Base-by-base conservation (phyloP, 1,140 invertebrate genomes). In the Spodoptera litura region DNA sequence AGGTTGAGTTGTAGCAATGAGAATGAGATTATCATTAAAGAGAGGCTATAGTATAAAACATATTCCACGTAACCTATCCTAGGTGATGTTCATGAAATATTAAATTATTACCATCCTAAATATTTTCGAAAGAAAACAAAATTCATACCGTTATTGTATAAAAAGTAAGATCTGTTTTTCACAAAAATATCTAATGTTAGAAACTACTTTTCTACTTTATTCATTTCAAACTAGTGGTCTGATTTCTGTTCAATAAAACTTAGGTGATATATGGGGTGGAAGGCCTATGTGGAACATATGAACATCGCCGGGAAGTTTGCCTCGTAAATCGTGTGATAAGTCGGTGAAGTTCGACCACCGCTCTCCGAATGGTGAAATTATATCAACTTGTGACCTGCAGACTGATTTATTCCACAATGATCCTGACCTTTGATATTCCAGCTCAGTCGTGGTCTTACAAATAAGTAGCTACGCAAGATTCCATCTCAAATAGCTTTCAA, bases 271-370 rank as follows among this genome's bases (percentile, higher is more conserved):
- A 74, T 31, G 55, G 55, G 61, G 56, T 61, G 12, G 71, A 31
- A 74, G 56, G 71, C 35, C 71, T 74, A 72, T 72, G 71, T 61
- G 56, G n/a, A 74, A 52, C 71, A 74, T 74, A 61, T 74, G 71
- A 74, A 51, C 56, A 44, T 13, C 31, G 20, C 11, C 66, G 38
- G 71, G 56, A 74, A 74, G 71, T 74, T 74, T 61, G 56, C 27
- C 44, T 74, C 71, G 71, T 74, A 74, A 74, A 74, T 74, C 71
- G 55, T 74, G 56, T 61, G 71, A 74, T 74, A 74, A 74, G 71
- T 74, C 71, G 38, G 38, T 38, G 44, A 6, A n/a, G 56, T n/a
- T 61, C 38, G 55, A 13, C 55, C 71, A 61, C 38, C n/a, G 53
- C 31, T 13, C 70, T 58, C n/a, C 53, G 27, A 70, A 52, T 56